A percentile compares a stretch with the other conserved stretches of the same genome.
Evolutionary conservation across 2,113 vertebrate genomes (phyloP).

Genomic region (Corydoras maculifer): DNA sequence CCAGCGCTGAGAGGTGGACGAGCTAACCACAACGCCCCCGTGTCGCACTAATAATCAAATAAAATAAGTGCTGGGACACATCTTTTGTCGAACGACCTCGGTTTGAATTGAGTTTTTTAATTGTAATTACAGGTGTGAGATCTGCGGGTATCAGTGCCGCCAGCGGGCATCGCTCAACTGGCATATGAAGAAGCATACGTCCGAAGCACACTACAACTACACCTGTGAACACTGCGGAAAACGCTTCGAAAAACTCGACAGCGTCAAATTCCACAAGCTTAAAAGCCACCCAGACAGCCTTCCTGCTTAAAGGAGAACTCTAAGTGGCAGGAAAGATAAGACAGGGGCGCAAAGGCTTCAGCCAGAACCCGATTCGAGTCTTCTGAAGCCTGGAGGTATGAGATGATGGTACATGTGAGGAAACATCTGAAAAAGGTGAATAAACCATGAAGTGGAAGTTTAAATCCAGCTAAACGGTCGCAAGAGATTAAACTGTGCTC

Average conservation of each 20-base stretch:
- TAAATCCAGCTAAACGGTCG: too few relatives aligned
- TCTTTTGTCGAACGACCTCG: too few relatives aligned
- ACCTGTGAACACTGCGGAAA: slow-evolving; percentile 85
- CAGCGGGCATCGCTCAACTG: slow-evolving; percentile 88
- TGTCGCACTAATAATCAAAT: too few relatives aligned
- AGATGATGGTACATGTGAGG: too few relatives aligned
- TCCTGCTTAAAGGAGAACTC: slow-evolving; percentile 51
- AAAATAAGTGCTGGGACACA: too few relatives aligned
- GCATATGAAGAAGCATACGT: slow-evolving; percentile 91
- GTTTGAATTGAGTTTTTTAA: too few relatives aligned
- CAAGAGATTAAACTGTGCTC: too few relatives aligned
- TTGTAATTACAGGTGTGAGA: slow-evolving; percentile 72
- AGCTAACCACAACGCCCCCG: too few relatives aligned
- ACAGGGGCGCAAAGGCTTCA: not conserved
- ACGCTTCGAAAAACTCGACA: slow-evolving; percentile 84
- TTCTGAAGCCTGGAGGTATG: not conserved
- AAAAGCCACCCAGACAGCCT: slow-evolving; percentile 85
- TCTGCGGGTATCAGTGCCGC: slow-evolving; percentile 89
- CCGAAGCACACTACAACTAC: slow-evolving; percentile 82
- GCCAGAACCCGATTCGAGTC: not conserved
- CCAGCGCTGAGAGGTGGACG: too few relatives aligned
- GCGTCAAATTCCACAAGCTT: slow-evolving; percentile 86
- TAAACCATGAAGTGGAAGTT: too few relatives aligned
- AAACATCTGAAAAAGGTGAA: too few relatives aligned
- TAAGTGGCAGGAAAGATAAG: not conserved